phyloP scores from a whole-genome alignment of 2,888 invertebrate genomes.

The Cerceris rybyensis region DNA sequence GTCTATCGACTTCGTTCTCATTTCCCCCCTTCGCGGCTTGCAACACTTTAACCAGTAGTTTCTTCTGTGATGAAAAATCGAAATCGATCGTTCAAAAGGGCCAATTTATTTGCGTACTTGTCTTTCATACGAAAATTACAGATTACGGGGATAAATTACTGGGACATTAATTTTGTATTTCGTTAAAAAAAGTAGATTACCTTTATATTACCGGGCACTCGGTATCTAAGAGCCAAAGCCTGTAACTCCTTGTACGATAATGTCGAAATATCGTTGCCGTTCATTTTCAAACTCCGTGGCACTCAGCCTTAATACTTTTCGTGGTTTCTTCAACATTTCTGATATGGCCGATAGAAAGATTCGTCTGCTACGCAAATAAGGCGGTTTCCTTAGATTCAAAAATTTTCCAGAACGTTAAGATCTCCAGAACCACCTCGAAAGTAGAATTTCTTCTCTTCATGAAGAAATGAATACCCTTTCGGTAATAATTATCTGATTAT shows the following conservation, averaged over 20 bases:
- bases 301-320: constrained; percentile 30
- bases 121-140: not conserved
- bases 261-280: constrained; percentile 69
- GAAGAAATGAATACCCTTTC: too few species aligned
- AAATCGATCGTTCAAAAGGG: constrained; percentile 30
- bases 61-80: constrained; percentile 68
- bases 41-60: constrained; percentile 73
- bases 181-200: constrained; percentile 55
- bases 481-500: too few species aligned
- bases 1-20: constrained; percentile 67
- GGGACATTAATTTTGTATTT: not conserved
- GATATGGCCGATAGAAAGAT: constrained; percentile 56
- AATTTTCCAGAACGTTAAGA: not conserved
- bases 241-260: constrained; percentile 78
- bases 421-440: not conserved
- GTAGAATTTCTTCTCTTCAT: not conserved
- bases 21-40: constrained; percentile 73
- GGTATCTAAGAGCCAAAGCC: constrained; percentile 73
- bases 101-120: constrained; percentile 11
- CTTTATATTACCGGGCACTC: constrained; percentile 79
- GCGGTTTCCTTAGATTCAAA: constrained; percentile 19
- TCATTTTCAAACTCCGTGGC: constrained; percentile 63
- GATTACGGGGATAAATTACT: not conserved
- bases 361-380: constrained; percentile 50
- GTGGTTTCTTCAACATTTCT: constrained; percentile 33